A percentile compares a stretch with the other conserved stretches of the same genome.
phyloP scores from a whole-genome alignment of 1,140 invertebrate species.

The Camponotus floridanus region DNA sequence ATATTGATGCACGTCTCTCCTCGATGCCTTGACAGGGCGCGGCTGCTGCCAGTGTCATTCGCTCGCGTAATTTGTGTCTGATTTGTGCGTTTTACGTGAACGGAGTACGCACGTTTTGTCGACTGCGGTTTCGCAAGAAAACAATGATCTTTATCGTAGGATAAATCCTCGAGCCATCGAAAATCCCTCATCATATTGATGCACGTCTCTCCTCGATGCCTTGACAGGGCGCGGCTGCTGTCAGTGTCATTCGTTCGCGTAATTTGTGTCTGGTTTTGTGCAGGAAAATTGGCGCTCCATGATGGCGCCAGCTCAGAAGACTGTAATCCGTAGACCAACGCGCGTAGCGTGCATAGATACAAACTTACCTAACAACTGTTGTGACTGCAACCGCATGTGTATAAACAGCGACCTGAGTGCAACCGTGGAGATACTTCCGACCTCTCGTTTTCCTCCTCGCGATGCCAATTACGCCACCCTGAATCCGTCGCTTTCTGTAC shows the following conservation, averaged over 20 bases:
- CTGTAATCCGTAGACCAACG: slow-evolving; percentile 31
- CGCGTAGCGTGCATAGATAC: slow-evolving; percentile 2
- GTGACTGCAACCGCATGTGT: slow-evolving; percentile 64
- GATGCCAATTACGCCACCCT: slow-evolving; percentile 50
- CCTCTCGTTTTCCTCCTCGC: slow-evolving; percentile 69
- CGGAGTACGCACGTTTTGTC: too few species aligned
- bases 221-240: neutral
- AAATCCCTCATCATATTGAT: slow-evolving; percentile 31
- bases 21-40: neutral
- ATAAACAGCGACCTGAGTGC: slow-evolving; percentile 69
- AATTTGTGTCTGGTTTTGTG: neutral
- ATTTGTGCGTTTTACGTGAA: too few species aligned
- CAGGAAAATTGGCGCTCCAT: slow-evolving; percentile 24
- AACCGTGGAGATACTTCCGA: slow-evolving; percentile 68
- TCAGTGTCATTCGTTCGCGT: slow-evolving; percentile 39
- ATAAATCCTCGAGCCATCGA: neutral
- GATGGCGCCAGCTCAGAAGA: neutral
- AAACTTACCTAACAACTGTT: slow-evolving; percentile 60
- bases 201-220: slow-evolving; percentile 1
- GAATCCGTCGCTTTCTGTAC: slow-evolving; percentile 44
- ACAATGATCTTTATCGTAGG: neutral
- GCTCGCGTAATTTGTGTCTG: slow-evolving; percentile 34
- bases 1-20: slow-evolving; percentile 30
- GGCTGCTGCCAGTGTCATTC: slow-evolving; percentile 23
- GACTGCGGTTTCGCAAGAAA: neutral